These are phyloP conservation scores for Zaprionus kolodkinae DNA, from an alignment of 1,140 invertebrate genomes.

Conservation along the genomic window DNA sequence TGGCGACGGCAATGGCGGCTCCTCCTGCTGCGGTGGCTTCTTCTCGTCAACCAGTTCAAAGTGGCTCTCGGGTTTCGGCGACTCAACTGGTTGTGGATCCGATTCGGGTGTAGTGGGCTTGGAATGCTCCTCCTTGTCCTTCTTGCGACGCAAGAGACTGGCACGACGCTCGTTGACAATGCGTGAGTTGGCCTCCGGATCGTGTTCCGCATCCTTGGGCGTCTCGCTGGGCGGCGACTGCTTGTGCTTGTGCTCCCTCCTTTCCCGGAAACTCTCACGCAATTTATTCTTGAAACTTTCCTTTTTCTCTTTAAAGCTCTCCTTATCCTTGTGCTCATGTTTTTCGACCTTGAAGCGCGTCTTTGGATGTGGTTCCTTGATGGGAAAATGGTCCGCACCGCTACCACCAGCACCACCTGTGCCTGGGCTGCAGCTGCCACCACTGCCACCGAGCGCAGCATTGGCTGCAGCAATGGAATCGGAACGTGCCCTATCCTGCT, in stretches of 20 bases:
- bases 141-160: slow-evolving; percentile 66
- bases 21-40: slow-evolving; percentile 38
- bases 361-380: slow-evolving; percentile 68
- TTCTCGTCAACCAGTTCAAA: slow-evolving; percentile 76
- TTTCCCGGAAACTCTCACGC: slow-evolving; percentile 14
- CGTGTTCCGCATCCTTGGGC: slow-evolving; percentile 67
- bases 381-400: slow-evolving; percentile 49
- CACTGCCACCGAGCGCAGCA: slow-evolving; percentile 11
- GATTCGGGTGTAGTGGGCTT: slow-evolving; percentile 34
- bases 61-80: slow-evolving; percentile 52
- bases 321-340: slow-evolving; percentile 56
- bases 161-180: slow-evolving; percentile 75
- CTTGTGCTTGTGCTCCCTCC: slow-evolving; percentile 37
- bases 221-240: slow-evolving; percentile 49
- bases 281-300: slow-evolving; percentile 15
- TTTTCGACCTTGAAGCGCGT: slow-evolving; percentile 74
- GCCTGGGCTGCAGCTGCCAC: slow-evolving; percentile 21
- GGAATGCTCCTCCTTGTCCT: slow-evolving; percentile 29
- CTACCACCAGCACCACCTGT: slow-evolving; percentile 3
- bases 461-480: slow-evolving; percentile 59
- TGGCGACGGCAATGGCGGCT: slow-evolving; percentile 16
- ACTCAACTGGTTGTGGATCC: slow-evolving; percentile 23
- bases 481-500: slow-evolving; percentile 70
- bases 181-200: slow-evolving; percentile 77
- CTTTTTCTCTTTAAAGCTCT: slow-evolving; percentile 58